A percentile compares a stretch with the other conserved stretches of the same genome.
Conservation (phyloP, 2,888 invertebrate species). For the Chymomyza caudatula region DNA sequence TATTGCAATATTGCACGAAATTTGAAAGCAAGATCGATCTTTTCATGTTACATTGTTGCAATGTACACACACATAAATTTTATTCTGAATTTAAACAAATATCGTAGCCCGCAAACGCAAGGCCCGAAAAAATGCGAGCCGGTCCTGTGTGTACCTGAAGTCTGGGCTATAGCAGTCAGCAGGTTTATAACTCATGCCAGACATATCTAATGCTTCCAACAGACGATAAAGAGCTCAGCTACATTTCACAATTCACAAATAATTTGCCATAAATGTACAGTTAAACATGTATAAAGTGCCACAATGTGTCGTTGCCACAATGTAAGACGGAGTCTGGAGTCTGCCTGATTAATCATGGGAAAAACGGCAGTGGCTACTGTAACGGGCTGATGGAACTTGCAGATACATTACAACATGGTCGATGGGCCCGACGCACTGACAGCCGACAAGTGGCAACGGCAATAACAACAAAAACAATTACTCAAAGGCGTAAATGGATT, state of each 20-base stretch:
- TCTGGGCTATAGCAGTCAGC: background rate
- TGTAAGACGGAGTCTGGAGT: conserved; percentile 13
- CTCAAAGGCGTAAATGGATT: conserved; percentile 35
- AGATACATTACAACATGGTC: background rate
- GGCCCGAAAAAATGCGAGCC: too few species aligned
- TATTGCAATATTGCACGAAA: too few species aligned
- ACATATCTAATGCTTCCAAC: background rate
- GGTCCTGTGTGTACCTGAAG: background rate
- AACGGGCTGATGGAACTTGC: background rate
- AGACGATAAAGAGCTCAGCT: conserved; percentile 14
- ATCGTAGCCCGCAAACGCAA: too few species aligned
- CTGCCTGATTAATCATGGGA: conserved; percentile 31
- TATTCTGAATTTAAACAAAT: too few species aligned
- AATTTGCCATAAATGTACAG: conserved; percentile 62
- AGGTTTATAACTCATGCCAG: background rate
- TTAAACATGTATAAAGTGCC: conserved; percentile 39
- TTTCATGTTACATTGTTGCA: too few species aligned
- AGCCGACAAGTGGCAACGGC: background rate
- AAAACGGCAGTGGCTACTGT: conserved; percentile 9
- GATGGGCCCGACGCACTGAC: background rate
- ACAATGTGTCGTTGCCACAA: conserved; percentile 38
- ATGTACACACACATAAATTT: too few species aligned
- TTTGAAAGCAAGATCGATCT: too few species aligned
- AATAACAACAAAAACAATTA: conserved; percentile 25
- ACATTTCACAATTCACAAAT: conserved; percentile 23